Evolutionary conservation across 2,888 invertebrate species (phyloP), one percentile per base, ranked within the genome.

Genomic region (Resseliella maxima): DNA sequence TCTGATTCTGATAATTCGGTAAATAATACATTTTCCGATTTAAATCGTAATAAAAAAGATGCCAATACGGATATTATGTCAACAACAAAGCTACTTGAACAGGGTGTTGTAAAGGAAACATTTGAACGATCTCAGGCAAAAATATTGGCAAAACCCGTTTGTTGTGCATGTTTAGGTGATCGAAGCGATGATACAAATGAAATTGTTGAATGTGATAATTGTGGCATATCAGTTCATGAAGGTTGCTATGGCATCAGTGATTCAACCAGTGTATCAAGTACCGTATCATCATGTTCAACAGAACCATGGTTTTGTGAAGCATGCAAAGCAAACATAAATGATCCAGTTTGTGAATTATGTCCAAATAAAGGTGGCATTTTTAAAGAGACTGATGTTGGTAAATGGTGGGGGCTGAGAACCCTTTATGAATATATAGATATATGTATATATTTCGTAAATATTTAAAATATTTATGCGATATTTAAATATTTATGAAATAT

Each of bases 261-360:
- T 90, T 95, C 95, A 83, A 95, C 95, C 64, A 98, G 97, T 91
- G 94, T 97, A 87, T 96, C 97, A 6, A 98, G 98, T 89, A 97
- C 98, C 38, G 96, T 96, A 88, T 98, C 98, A 21, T 95, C 98
- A 0, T 97, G 97, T 86, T 97, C 98, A 41, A 99, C 98, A 0
- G 99, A 99, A 88, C 99, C 99, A 0, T 99, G 99, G 99, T 99
- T 99, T 91, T 99, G 99, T 92, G 99, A 99, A 91, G 97, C 99
- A 6, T 99, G 99, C 90, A 95, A 96, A 89, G 98, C 98, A 31
- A 97, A 97, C 0, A 95, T 96, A 21, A 94, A 93, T 21, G 95
- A 96, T 90, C 98, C 98, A 0, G 94, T 94, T 54, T 99, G 99
- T 91, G 99, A 99, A 92, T 92, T 99, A 24, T 99, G 99, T 90